Conservation (phyloP, 2,113 vertebrate genomes). For the Ailuropoda melanoleuca region DNA sequence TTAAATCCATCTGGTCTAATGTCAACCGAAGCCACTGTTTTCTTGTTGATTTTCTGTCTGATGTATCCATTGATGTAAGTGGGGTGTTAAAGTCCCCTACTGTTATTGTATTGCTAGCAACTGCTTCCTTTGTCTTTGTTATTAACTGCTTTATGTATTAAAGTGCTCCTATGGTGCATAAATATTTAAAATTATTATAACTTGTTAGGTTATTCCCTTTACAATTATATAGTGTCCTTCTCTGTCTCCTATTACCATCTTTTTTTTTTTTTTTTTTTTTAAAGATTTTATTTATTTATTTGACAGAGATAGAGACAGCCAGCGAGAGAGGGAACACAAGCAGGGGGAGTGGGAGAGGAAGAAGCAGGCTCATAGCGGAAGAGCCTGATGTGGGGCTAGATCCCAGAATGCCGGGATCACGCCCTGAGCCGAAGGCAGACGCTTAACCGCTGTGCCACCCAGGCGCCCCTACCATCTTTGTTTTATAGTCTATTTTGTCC, state of each 20-base stretch:
- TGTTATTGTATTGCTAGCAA: neutral
- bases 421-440: no score
- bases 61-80: neutral
- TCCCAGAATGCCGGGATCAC: no score
- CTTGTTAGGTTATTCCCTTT: neutral
- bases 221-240: neutral
- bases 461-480: neutral
- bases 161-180: neutral
- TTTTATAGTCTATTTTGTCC: neutral
- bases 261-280: no score
- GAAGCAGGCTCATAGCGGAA: no score
- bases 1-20: neutral
- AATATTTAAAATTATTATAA: neutral
- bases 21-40: neutral
- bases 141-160: neutral
- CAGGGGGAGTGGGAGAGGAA: no score
- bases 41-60: neutral
- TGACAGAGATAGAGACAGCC: no score
- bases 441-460: no score
- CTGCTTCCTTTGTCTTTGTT: neutral
- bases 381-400: no score
- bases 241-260: neutral
- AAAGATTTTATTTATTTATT: no score
- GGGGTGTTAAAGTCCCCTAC: neutral
- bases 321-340: no score